phyloP scores from a whole-genome alignment of 2,888 invertebrate species.

The Mechanitis messenoides region DNA sequence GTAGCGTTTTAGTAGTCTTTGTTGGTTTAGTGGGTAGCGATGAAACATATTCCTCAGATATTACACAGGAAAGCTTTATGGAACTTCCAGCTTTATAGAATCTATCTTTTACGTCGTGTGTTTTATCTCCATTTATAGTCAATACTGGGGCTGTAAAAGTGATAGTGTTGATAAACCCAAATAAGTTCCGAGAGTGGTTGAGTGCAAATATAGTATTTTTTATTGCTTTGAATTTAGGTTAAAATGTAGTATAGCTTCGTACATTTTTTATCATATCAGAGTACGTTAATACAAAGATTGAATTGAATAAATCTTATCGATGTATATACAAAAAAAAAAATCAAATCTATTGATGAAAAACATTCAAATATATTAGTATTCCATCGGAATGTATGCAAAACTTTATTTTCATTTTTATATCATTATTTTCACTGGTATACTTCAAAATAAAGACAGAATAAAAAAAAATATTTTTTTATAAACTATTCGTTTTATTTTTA shows the following conservation, averaged over 20 bases:
- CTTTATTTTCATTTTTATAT: too few relatives aligned
- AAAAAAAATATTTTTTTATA: neutral
- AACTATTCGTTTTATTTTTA: constrained; percentile 18
- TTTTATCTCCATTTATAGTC: constrained; percentile 82
- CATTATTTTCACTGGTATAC: too few relatives aligned
- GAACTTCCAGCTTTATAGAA: constrained; percentile 85
- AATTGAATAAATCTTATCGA: too few relatives aligned
- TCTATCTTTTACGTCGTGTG: constrained; percentile 81
- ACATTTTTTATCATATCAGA: too few relatives aligned
- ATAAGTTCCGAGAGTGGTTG: constrained; percentile 3
- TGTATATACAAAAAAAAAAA: too few relatives aligned
- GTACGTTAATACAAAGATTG: too few relatives aligned
- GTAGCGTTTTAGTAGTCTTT: constrained; percentile 42
- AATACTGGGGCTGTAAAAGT: constrained; percentile 80
- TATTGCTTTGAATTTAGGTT: constrained; percentile 5
- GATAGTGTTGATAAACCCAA: constrained; percentile 17
- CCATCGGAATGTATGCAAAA: too few relatives aligned
- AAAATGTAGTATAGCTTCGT: too few relatives aligned
- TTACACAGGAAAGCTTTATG: constrained; percentile 80
- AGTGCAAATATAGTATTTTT: constrained; percentile 11
- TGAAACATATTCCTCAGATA: constrained; percentile 63
- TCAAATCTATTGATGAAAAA: too few relatives aligned
- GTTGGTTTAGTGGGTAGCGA: constrained; percentile 53
- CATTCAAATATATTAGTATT: too few relatives aligned
- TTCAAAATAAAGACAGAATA: too few relatives aligned